Conservation (phyloP, 2,113 vertebrate species). For the Mirounga angustirostris region DNA sequence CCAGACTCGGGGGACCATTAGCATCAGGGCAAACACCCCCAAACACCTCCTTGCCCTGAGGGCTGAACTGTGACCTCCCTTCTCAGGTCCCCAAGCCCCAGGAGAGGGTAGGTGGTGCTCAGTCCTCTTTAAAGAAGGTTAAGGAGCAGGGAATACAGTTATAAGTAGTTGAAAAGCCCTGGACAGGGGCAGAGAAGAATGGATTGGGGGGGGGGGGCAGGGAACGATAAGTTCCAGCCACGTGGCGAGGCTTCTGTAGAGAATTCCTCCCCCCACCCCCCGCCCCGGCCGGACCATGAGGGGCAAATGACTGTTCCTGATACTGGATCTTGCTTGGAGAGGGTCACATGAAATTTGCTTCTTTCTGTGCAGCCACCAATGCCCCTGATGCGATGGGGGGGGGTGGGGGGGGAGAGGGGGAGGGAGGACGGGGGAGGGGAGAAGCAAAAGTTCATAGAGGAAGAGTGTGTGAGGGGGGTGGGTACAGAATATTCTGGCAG, state of each 20-base stretch:
- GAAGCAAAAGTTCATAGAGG: neutral
- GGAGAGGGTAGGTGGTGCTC: neutral
- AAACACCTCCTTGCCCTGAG: neutral
- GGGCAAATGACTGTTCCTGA: neutral
- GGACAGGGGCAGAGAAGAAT: neutral
- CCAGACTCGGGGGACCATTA: neutral
- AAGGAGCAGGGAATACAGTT: neutral
- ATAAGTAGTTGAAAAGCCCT: neutral
- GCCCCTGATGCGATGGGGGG: neutral
- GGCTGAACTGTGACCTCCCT: rapidly evolving
- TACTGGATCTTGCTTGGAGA: neutral
- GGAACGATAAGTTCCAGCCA: neutral
- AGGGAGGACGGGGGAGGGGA: neutral
- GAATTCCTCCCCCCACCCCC: neutral
- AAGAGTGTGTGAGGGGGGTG: rapidly evolving
- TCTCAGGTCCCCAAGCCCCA: neutral
- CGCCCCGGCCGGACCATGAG: neutral
- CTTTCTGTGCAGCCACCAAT: neutral
- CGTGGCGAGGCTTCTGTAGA: neutral
- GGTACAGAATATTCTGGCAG: neutral
- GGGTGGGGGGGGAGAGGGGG: rapidly evolving
- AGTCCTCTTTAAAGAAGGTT: neutral
- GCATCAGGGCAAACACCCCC: neutral
- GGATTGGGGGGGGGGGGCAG: neutral
- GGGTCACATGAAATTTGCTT: neutral